Evolutionary conservation across 2,888 invertebrate genomes (phyloP), one percentile per base, ranked within the genome.

Genomic region (Drosophila pseudotalamancana): DNA sequence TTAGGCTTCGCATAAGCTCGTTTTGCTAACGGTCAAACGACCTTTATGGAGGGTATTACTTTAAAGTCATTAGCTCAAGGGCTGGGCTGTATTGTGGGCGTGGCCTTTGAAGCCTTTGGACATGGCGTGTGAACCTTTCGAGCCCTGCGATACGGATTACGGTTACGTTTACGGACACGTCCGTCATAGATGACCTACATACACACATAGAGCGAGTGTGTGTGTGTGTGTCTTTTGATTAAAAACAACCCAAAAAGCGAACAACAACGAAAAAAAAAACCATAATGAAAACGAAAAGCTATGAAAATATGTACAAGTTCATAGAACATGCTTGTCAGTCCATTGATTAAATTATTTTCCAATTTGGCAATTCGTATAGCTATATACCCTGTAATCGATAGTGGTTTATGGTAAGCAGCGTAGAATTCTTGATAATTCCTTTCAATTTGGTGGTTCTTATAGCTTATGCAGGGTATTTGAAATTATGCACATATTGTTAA

Each of bases 111-210:
- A 27, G 27, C 4, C 9, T 27, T 27, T 27, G 46, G 40, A 57
- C 59, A 61, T 79, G 56, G 61, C 76, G 74, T 67, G 55, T 76
- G 66, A 83, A 80, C 69, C 69, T 77, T 76, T 50, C 67, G 65
- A 77, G 62, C 80, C 59, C 61, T 27, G 72, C 61, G 60, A 68
- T 73, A 77, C 45, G 69, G 77, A 72, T 62, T 69, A 80, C 50
- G 64, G 61, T 51, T 69, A 55, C 75, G 71, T 53, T 46, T 66
- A 62, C 67, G 61, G n/a, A 56, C 64, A 67, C 56, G 79, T 75
- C 68, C 83, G 62, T 84, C 78, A 80, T 80, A 77, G 64, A 61
- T 79, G 84, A 79, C 84, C 79, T 68, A 79, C 71, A 79, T 70
- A 62, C 3, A 51, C 19, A 39, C 14, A 43, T 31, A 39, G 29